Percentiles rank a stretch among this genome's conserved stretches.
Conservation (phyloP, 2,113 vertebrate species). For the Rhabdornis inornatus region DNA sequence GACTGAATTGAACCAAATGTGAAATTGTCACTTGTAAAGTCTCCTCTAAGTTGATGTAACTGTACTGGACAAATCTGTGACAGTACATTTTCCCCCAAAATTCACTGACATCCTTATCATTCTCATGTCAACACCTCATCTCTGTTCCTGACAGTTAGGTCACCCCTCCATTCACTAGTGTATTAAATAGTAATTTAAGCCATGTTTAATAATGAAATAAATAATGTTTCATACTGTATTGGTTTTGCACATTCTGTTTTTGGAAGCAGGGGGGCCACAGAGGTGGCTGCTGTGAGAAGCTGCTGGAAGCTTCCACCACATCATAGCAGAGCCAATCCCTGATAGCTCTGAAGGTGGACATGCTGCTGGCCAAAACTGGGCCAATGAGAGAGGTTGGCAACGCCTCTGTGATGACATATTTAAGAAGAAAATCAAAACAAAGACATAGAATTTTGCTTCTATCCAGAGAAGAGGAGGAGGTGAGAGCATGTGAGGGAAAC, state of each 20-base stretch:
- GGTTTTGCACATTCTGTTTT: background rate
- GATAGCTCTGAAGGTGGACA: background rate
- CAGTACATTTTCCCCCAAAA: background rate
- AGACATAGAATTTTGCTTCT: background rate
- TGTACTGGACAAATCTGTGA: background rate
- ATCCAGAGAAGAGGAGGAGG: background rate
- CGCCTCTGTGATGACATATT: rapidly evolving
- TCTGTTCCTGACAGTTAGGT: background rate
- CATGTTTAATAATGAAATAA: background rate
- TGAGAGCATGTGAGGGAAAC: background rate
- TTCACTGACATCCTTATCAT: background rate
- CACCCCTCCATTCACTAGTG: background rate
- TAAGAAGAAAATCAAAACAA: background rate
- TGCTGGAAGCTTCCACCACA: background rate
- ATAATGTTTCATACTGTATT: background rate
- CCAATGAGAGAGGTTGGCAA: background rate
- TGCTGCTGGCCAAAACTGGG: background rate
- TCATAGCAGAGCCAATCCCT: background rate
- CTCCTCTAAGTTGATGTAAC: background rate
- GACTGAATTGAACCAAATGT: background rate
- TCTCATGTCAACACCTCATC: background rate
- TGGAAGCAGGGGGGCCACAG: background rate
- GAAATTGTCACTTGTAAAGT: background rate
- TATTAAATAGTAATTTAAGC: background rate
- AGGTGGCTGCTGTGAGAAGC: background rate